phyloP scores from a whole-genome alignment of 1,140 invertebrate genomes.

The Trypoxylus dichotomus region DNA sequence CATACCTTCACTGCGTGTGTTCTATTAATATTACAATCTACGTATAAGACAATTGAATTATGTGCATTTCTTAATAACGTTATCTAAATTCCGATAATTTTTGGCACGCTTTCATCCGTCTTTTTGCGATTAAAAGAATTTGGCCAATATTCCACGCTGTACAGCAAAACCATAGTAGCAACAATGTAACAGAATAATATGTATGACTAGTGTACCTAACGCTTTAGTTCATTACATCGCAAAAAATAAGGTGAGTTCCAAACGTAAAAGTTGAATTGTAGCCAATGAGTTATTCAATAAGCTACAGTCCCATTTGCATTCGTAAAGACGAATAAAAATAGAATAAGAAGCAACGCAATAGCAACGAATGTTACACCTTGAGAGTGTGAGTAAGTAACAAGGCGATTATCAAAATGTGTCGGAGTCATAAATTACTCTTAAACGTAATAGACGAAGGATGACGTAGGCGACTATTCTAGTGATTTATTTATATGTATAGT shows the following conservation, averaged over 20 bases:
- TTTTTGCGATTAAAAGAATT: not conserved
- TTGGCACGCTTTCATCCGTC: conserved; percentile 4
- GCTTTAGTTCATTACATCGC: not conserved
- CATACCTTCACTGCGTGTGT: too few species aligned
- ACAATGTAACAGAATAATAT: too few species aligned
- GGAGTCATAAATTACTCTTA: too few species aligned
- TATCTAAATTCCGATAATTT: not conserved
- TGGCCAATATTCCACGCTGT: not conserved
- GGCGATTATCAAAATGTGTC: too few species aligned
- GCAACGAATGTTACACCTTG: not conserved
- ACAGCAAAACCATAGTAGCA: too few species aligned
- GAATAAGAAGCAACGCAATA: conserved; percentile 10
- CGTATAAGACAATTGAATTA: too few species aligned
- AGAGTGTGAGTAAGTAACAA: too few species aligned
- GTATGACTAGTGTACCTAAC: not conserved
- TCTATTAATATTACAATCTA: too few species aligned
- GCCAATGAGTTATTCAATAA: not conserved
- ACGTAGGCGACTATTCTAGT: too few species aligned
- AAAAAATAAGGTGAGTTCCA: not conserved
- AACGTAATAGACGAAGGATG: too few species aligned
- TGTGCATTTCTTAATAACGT: not conserved
- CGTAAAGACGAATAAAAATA: conserved; percentile 2
- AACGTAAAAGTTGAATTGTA: not conserved
- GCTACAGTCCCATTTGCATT: not conserved
- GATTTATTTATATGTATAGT: too few species aligned